phyloP scores from a whole-genome alignment of 2,113 vertebrate species.

The Notarius lentiginosus region DNA sequence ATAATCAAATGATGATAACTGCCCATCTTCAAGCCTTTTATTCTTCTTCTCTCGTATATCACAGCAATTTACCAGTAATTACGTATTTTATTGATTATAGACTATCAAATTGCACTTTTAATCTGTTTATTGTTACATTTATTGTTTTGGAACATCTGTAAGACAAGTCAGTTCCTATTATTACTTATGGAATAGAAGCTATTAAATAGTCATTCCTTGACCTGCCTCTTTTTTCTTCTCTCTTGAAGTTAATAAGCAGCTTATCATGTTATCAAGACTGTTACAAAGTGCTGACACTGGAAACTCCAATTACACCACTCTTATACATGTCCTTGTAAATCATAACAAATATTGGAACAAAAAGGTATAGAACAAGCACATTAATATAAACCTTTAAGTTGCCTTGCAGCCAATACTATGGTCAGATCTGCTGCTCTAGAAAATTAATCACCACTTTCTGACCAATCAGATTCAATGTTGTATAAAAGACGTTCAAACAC shows the following conservation, averaged over 20 bases:
- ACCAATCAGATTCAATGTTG: background rate
- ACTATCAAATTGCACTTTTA: background rate
- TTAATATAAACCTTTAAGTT: background rate
- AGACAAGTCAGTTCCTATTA: background rate
- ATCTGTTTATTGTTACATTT: background rate
- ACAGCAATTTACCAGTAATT: background rate
- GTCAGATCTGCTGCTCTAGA: background rate
- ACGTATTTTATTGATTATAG: background rate
- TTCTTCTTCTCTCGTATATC: background rate
- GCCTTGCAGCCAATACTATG: background rate
- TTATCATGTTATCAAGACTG: background rate
- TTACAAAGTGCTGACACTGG: background rate
- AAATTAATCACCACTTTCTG: background rate
- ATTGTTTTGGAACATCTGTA: background rate
- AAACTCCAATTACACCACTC: background rate
- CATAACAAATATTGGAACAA: background rate
- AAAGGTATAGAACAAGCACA: background rate
- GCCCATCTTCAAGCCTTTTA: background rate
- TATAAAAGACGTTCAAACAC: background rate
- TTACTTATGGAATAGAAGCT: background rate
- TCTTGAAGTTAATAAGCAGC: background rate
- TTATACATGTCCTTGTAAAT: background rate
- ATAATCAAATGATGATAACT: background rate
- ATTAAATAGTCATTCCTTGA: background rate
- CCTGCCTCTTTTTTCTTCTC: background rate